A percentile compares a stretch with the other conserved stretches of the same genome.
Evolutionary conservation across 2,797 vertebrate genomes (phyloP).

Genomic region (Glossophaga mutica): DNA sequence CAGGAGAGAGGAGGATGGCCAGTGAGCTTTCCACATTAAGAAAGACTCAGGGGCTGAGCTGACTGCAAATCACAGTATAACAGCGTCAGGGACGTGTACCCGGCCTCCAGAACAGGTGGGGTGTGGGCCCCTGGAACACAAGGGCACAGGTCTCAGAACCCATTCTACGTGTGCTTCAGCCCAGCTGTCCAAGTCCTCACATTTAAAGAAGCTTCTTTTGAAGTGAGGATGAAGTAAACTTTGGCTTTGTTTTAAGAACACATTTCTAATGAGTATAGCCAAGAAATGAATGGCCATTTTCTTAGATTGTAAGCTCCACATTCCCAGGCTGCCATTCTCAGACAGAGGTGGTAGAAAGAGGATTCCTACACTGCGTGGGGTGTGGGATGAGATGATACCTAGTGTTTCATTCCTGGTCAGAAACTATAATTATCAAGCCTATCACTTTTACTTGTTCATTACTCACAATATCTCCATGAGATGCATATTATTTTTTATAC

Average conservation of each 20-base stretch:
- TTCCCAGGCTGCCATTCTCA: not conserved
- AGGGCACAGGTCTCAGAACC: not conserved
- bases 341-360: not conserved
- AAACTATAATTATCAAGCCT: not conserved
- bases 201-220: constrained; percentile 2
- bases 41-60: not conserved
- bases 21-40: not conserved
- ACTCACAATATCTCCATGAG: not conserved
- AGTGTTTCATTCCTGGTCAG: not conserved
- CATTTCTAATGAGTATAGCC: not conserved
- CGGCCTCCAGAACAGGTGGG: not conserved
- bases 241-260: not conserved
- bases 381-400: not conserved
- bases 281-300: not conserved
- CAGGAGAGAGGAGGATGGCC: not conserved
- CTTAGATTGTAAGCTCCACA: not conserved
- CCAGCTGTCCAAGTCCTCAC: not conserved
- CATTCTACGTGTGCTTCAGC: not conserved
- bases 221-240: not conserved
- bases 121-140: no score
- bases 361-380: not conserved
- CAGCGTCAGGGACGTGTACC: not conserved
- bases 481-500: not conserved
- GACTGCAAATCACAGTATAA: not conserved
- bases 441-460: not conserved